Percentiles rank a stretch among this genome's conserved stretches.
These are phyloP conservation scores for Collichthys lucidus DNA, from an alignment of 2,113 vertebrate species.

Conservation along the genomic window DNA sequence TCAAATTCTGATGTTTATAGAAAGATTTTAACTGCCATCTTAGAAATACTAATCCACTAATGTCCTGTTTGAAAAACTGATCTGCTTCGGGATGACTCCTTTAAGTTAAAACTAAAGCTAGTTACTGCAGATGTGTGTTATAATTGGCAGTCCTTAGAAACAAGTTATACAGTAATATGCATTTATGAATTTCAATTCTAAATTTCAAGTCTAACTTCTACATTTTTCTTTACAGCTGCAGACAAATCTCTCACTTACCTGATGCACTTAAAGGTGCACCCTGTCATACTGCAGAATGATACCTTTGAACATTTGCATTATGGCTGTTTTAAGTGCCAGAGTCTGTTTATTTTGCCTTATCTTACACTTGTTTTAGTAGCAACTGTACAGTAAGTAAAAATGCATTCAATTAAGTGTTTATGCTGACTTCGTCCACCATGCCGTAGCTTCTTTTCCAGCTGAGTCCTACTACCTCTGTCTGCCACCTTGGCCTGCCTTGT, in stretches of 20 bases:
- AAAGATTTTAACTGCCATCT: neutral
- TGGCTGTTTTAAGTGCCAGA: neutral
- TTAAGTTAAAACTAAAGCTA: neutral
- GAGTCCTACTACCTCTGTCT: conserved; percentile 81
- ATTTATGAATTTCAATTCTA: neutral
- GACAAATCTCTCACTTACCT: neutral
- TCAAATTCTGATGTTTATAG: neutral
- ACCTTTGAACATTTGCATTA: neutral
- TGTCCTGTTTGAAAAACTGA: neutral
- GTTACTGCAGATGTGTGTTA: neutral
- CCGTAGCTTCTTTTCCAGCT: conserved; percentile 88
- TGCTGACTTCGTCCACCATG: conserved; percentile 83
- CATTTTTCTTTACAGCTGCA: conserved; percentile 31
- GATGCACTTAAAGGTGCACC: too few relatives aligned
- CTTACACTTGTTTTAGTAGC: conserved; percentile 79
- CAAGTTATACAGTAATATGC: neutral
- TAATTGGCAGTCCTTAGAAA: neutral
- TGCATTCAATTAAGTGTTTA: conserved; percentile 96
- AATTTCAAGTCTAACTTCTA: conserved; percentile 10
- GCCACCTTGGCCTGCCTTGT: conserved; percentile 87
- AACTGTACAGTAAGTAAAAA: conserved; percentile 95
- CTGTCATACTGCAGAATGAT: too few relatives aligned
- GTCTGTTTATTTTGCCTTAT: conserved; percentile 22
- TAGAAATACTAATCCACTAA: neutral
- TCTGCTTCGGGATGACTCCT: neutral